These are phyloP conservation scores for Myripristis jacobus DNA, from an alignment of 2,797 vertebrate species.

Conservation along the genomic window DNA sequence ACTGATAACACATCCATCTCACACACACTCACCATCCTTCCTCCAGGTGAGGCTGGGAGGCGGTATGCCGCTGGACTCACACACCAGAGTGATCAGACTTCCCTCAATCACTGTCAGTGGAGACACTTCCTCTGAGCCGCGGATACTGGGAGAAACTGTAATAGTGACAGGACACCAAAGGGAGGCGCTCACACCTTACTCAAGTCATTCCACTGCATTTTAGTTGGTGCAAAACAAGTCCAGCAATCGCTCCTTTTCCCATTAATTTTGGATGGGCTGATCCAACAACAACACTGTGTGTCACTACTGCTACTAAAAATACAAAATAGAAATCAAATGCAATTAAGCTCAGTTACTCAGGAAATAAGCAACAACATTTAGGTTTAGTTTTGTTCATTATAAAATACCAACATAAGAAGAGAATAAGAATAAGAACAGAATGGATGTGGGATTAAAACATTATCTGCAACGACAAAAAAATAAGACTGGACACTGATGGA, in stretches of 20 bases:
- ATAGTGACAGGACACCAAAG: conserved; percentile 54
- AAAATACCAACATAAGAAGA: background rate
- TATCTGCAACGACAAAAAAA: no score
- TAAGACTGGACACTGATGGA: background rate
- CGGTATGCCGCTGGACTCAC: conserved; percentile 95
- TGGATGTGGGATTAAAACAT: background rate
- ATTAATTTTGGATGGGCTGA: background rate
- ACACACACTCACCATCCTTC: conserved; percentile 86
- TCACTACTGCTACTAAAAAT: background rate
- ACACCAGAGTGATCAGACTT: conserved; percentile 88
- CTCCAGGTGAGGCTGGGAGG: conserved; percentile 92
- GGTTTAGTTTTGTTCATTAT: background rate
- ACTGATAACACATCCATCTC: background rate
- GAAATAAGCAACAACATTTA: background rate
- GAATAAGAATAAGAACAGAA: background rate
- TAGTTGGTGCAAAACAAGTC: background rate
- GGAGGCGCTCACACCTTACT: conserved; percentile 51
- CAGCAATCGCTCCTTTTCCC: background rate
- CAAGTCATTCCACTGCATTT: background rate
- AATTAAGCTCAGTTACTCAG: background rate
- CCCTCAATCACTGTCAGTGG: conserved; percentile 90
- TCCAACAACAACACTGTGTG: background rate
- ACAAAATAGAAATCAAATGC: background rate
- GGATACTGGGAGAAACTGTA: conserved; percentile 92
- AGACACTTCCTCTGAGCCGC: conserved; percentile 85